Conservation (phyloP, 2,113 vertebrate genomes). For the Leiothrix lutea region DNA sequence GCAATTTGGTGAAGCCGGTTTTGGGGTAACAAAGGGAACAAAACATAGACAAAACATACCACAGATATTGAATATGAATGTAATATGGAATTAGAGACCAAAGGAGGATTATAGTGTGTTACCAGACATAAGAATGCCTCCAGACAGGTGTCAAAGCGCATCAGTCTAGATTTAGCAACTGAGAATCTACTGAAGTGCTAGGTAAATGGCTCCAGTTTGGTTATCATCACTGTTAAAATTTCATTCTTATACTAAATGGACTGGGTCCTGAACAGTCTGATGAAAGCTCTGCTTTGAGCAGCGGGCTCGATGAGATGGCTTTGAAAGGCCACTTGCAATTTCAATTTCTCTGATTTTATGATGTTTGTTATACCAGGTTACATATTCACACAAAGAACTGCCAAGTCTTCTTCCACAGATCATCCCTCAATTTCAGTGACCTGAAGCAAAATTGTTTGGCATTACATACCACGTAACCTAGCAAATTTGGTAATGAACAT, state of each 20-base stretch:
- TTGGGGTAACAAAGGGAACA: background rate
- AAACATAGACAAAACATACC: background rate
- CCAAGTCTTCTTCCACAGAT: background rate
- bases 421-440: background rate
- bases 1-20: background rate
- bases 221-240: background rate
- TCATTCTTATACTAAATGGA: background rate
- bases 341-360: background rate
- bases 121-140: background rate
- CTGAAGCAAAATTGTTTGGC: background rate
- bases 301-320: background rate
- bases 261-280: background rate
- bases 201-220: background rate
- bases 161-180: background rate
- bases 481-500: background rate
- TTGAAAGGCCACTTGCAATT: background rate
- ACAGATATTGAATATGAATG: background rate
- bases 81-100: background rate
- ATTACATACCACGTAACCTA: background rate
- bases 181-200: background rate
- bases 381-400: background rate
- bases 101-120: background rate
- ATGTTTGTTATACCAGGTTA: background rate
- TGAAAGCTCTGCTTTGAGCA: background rate
- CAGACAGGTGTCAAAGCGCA: background rate